Conservation (phyloP, 1,140 invertebrate genomes). For the Drosophila prosaltans region DNA sequence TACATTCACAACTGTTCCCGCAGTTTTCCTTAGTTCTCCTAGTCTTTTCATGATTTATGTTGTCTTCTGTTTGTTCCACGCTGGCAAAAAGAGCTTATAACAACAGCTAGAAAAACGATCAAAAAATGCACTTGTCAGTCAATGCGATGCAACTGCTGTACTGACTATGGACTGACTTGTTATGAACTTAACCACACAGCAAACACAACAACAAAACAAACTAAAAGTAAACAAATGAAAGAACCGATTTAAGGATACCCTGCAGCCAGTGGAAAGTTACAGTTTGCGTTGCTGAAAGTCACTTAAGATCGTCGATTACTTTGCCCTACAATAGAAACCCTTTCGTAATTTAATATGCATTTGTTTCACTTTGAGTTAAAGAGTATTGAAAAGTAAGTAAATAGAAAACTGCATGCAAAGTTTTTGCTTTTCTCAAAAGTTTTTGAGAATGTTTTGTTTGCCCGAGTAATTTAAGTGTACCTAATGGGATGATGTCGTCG, state of each 20-base stretch:
- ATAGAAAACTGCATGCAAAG: slow-evolving; percentile 29
- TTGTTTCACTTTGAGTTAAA: background rate
- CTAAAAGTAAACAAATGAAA: slow-evolving; percentile 32
- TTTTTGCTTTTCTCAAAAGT: slow-evolving; percentile 20
- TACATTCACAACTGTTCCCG: slow-evolving; percentile 25
- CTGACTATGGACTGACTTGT: slow-evolving; percentile 28
- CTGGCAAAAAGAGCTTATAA: slow-evolving; percentile 37
- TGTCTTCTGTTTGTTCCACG: slow-evolving; percentile 45
- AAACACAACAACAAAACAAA: slow-evolving; percentile 25
- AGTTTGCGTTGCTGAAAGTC: background rate
- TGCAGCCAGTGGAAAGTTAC: background rate
- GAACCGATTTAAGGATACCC: background rate
- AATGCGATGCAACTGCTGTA: slow-evolving; percentile 42
- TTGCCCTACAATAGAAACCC: too few relatives aligned
- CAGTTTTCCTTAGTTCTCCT: slow-evolving; percentile 40
- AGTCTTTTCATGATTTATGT: slow-evolving; percentile 79
- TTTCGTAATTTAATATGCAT: too few relatives aligned
- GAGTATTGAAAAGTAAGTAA: background rate
- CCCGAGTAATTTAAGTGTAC: slow-evolving; percentile 51
- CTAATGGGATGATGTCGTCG: slow-evolving; percentile 59
- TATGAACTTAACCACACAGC: slow-evolving; percentile 52
- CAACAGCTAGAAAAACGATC: slow-evolving; percentile 34
- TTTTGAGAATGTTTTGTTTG: slow-evolving; percentile 42
- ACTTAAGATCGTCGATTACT: too few relatives aligned
- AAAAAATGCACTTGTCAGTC: slow-evolving; percentile 75